These are phyloP conservation scores for Colius striatus DNA, from an alignment of 2,113 vertebrate species.

Conservation along the genomic window DNA sequence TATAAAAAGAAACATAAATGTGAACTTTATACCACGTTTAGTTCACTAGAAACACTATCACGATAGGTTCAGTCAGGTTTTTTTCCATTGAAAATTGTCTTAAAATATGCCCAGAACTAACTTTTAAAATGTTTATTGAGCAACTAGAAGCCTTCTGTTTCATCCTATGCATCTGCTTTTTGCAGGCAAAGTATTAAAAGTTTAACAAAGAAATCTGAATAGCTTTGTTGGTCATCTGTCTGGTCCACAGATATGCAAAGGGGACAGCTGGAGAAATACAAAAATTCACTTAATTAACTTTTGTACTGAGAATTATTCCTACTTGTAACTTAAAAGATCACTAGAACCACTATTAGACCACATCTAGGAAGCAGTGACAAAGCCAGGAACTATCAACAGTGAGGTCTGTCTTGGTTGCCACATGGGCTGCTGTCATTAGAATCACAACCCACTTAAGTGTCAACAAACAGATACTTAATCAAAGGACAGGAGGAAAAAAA, in stretches of 20 bases:
- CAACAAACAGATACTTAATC: not conserved
- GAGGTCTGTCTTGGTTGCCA: not conserved
- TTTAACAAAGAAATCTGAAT: not conserved
- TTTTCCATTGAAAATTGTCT: slow-evolving; percentile 13
- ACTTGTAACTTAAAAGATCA: not conserved
- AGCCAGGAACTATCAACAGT: not conserved
- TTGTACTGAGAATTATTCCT: not conserved
- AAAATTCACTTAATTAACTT: not conserved
- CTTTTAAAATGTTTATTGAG: not conserved
- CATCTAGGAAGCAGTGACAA: slow-evolving; percentile 2
- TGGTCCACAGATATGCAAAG: not conserved
- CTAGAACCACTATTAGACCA: not conserved
- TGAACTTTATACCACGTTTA: not conserved
- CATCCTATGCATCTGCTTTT: not conserved
- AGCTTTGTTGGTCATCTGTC: not conserved
- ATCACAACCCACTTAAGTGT: not conserved
- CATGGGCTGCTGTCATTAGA: not conserved
- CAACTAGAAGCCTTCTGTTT: not conserved
- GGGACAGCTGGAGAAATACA: not conserved
- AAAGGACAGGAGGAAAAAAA: not conserved
- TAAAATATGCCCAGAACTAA: not conserved
- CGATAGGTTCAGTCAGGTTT: not conserved
- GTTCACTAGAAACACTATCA: not conserved
- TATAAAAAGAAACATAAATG: slow-evolving; percentile 28
- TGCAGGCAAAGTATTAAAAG: not conserved